Percentiles rank a stretch among this genome's conserved stretches.
Evolutionary conservation across 2,888 invertebrate species (phyloP).

Genomic region (Drosophila parthenogenetica): DNA sequence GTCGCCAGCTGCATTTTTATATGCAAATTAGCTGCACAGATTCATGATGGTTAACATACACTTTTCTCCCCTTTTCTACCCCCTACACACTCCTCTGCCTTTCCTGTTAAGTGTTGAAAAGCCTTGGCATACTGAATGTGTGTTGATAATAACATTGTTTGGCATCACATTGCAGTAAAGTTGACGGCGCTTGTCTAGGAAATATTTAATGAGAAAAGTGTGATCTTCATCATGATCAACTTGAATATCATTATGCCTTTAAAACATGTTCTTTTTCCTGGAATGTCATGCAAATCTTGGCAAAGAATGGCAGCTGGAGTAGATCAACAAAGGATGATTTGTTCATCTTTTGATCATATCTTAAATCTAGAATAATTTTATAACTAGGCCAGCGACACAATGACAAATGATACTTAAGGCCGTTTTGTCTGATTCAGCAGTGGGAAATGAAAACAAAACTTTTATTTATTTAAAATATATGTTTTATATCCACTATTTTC

Average conservation of each 20-base stretch:
- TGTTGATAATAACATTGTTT: constrained; percentile 44
- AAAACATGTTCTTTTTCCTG: constrained; percentile 39
- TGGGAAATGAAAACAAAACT: background rate
- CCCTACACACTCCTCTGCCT: constrained; percentile 27
- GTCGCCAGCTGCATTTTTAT: constrained; percentile 56
- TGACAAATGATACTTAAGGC: constrained; percentile 4
- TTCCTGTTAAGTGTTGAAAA: constrained; percentile 50
- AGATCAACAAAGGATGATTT: constrained; percentile 37
- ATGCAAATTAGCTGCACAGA: constrained; percentile 65
- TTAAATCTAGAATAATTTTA: constrained; percentile 10
- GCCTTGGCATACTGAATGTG: constrained; percentile 37
- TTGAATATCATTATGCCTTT: constrained; percentile 21
- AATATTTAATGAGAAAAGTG: constrained; percentile 45
- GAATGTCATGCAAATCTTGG: constrained; percentile 33
- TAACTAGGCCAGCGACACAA: background rate
- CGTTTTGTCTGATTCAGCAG: constrained; percentile 1
- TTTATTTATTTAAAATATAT: background rate
- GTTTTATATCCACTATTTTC: too few relatives aligned
- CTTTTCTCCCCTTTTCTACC: constrained; percentile 2
- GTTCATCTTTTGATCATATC: constrained; percentile 16
- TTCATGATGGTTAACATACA: constrained; percentile 55
- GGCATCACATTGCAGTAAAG: constrained; percentile 31
- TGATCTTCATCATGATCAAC: constrained; percentile 36
- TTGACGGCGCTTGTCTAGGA: constrained; percentile 17
- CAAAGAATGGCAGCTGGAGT: constrained; percentile 21